phyloP scores from a whole-genome alignment of 1,140 invertebrate genomes.

The Akabosia matsudoensis region DNA sequence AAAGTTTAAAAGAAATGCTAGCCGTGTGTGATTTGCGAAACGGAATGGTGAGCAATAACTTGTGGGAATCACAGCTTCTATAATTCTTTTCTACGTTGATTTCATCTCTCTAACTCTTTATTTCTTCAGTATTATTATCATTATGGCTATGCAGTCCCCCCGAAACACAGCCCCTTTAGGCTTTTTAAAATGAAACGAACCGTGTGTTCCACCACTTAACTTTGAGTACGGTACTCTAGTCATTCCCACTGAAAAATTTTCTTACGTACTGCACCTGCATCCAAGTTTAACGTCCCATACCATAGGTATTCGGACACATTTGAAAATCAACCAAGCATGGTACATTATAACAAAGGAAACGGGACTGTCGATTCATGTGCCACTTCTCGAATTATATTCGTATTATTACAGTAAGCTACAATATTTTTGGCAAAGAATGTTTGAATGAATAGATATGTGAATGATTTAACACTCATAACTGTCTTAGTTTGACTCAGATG shows the following conservation, averaged over 20 bases:
- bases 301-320: neutral
- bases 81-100: no score
- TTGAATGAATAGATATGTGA: no score
- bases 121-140: neutral
- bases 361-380: neutral
- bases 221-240: neutral
- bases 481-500: no score
- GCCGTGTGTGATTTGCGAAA: no score
- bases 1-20: no score
- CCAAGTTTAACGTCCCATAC: neutral
- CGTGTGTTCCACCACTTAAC: neutral
- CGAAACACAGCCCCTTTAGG: neutral
- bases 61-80: no score
- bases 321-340: neutral
- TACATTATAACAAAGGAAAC: neutral
- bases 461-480: no score
- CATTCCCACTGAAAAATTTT: neutral
- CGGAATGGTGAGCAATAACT: no score
- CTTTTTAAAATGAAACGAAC: neutral
- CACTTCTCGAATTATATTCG: neutral
- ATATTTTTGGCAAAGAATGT: no score
- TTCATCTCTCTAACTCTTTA: no score
- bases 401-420: neutral
- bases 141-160: neutral
- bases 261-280: neutral